Conservation (phyloP, 2,113 vertebrate genomes). For the Odobenus rosmarus region DNA sequence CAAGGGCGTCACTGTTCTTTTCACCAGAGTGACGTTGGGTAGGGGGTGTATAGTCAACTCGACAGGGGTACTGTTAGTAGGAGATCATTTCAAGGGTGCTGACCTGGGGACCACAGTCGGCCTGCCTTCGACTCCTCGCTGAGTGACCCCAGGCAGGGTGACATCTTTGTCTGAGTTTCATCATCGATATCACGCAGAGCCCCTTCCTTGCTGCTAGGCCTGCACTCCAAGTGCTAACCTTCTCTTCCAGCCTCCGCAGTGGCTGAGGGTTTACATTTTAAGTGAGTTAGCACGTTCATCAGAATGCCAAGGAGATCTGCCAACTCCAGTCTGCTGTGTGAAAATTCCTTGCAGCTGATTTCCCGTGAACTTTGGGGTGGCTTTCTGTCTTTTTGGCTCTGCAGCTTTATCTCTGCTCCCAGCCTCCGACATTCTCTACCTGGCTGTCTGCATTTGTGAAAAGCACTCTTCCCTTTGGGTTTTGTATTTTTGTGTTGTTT, state of each 20-base stretch:
- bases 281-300: not conserved
- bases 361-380: not conserved
- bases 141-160: not conserved
- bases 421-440: fast-evolving
- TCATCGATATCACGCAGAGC: too few relatives aligned
- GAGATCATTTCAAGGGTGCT: not conserved
- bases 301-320: not conserved
- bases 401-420: not conserved
- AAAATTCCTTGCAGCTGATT: too few relatives aligned
- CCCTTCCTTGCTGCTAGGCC: too few relatives aligned
- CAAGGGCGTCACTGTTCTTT: not conserved
- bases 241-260: too few relatives aligned
- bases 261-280: not conserved
- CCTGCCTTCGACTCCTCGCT: fast-evolving
- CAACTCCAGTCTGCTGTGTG: not conserved
- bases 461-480: not conserved
- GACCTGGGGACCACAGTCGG: not conserved
- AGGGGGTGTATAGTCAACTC: fast-evolving
- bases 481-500: not conserved
- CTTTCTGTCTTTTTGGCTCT: not conserved
- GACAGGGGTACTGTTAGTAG: fast-evolving
- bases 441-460: not conserved
- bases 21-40: fast-evolving
- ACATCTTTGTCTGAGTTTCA: not conserved
- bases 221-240: too few relatives aligned